Evolutionary conservation across 2,888 invertebrate species (phyloP).

Genomic region (Latrodectus elegans): DNA sequence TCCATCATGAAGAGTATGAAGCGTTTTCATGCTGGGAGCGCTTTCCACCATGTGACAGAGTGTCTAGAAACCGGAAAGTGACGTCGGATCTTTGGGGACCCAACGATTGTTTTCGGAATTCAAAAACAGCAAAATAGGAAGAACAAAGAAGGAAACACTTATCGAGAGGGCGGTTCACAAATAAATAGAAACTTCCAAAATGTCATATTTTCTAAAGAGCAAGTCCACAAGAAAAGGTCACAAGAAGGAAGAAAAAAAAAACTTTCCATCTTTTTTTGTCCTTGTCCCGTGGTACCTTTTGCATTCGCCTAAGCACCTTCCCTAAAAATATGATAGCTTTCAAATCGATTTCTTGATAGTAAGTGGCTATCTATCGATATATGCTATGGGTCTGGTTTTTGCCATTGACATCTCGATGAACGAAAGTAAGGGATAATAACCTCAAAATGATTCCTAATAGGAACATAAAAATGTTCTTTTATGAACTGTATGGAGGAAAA

Average conservation of each 20-base stretch:
- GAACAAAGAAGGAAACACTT: slow-evolving; percentile 33
- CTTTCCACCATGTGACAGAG: slow-evolving; percentile 59
- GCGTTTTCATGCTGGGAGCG: slow-evolving; percentile 54
- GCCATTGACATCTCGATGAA: slow-evolving; percentile 1
- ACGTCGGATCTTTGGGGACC: slow-evolving; percentile 57
- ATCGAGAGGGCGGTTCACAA: slow-evolving; percentile 30
- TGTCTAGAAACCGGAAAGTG: slow-evolving; percentile 37
- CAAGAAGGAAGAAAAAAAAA: neutral
- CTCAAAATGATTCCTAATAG: slow-evolving; percentile 1
- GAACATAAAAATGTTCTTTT: neutral
- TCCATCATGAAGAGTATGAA: slow-evolving; percentile 66
- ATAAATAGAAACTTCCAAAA: slow-evolving; percentile 61
- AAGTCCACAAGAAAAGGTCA: slow-evolving; percentile 49
- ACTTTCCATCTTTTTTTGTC: neutral
- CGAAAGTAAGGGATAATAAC: neutral
- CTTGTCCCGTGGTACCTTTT: neutral
- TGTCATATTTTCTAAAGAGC: slow-evolving; percentile 49
- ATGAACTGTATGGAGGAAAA: neutral
- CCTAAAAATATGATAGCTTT: neutral
- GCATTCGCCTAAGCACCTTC: neutral
- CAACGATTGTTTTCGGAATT: slow-evolving; percentile 61
- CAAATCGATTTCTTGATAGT: neutral
- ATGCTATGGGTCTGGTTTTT: neutral
- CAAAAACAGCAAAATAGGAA: slow-evolving; percentile 48
- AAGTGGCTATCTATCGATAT: neutral